Conservation (phyloP, 2,797 vertebrate species). For the Heliangelus exortis region DNA sequence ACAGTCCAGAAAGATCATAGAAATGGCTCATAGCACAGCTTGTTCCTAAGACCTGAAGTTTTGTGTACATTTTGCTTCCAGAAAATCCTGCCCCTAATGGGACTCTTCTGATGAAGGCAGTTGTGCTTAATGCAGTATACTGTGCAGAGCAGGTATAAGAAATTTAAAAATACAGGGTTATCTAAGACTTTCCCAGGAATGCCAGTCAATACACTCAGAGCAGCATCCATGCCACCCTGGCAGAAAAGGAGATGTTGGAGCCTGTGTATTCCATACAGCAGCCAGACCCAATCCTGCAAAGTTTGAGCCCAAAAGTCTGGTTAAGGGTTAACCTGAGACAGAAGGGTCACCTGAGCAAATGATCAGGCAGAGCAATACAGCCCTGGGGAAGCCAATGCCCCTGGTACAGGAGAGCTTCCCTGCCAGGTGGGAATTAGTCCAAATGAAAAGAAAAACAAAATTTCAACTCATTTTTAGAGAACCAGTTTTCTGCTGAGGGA, state of each 20-base stretch:
- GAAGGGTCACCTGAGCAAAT: neutral
- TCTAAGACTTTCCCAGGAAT: neutral
- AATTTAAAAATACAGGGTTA: neutral
- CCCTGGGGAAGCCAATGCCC: neutral
- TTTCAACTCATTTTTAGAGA: neutral
- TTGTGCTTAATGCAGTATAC: neutral
- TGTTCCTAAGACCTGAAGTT: neutral
- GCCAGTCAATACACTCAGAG: rapidly evolving
- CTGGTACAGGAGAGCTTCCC: rapidly evolving
- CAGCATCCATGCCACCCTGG: neutral
- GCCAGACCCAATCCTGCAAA: neutral
- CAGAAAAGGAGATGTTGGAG: neutral
- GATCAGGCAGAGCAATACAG: neutral
- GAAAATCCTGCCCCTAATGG: neutral
- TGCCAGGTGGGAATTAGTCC: neutral
- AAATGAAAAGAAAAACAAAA: neutral
- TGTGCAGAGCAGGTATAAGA: neutral
- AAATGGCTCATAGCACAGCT: neutral
- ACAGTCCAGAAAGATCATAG: neutral
- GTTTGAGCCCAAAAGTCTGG: neutral
- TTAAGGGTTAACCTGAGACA: neutral
- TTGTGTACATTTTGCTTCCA: neutral
- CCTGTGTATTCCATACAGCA: neutral
- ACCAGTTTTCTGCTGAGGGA: neutral
- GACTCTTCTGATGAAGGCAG: neutral